Conservation (phyloP, 1,140 invertebrate species). For the Microvelia longipes region DNA sequence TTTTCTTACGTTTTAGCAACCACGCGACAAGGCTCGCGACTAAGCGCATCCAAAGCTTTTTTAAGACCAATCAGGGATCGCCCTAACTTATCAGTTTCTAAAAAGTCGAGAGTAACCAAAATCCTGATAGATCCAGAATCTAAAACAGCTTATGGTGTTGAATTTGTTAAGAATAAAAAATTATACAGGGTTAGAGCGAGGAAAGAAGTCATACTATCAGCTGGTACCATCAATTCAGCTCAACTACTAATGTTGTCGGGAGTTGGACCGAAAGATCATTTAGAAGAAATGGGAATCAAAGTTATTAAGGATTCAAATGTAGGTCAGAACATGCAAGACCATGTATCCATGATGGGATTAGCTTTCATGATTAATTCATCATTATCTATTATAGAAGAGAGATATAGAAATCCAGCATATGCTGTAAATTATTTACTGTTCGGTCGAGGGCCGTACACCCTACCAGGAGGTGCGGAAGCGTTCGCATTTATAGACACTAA, state of each 20-base stretch:
- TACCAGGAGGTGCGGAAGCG: slow-evolving; percentile 32
- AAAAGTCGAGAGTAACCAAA: slow-evolving; percentile 45
- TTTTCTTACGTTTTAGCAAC: slow-evolving; percentile 46
- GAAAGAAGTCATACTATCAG: slow-evolving; percentile 51
- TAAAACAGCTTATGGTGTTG: slow-evolving; percentile 45
- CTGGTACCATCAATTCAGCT: slow-evolving; percentile 49
- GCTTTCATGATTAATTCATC: slow-evolving; percentile 33
- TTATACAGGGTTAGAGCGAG: slow-evolving; percentile 31
- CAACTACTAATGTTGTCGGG: slow-evolving; percentile 59
- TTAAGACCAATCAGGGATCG: slow-evolving; percentile 37
- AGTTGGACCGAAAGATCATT: slow-evolving; percentile 48
- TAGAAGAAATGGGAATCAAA: slow-evolving; percentile 48
- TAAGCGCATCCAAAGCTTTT: slow-evolving; percentile 46
- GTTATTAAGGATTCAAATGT: slow-evolving; percentile 38
- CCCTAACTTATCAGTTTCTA: slow-evolving; percentile 51
- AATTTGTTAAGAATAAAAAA: slow-evolving; percentile 40
- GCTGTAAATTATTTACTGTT: slow-evolving; percentile 31
- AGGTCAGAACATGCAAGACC: slow-evolving; percentile 39
- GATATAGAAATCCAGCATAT: slow-evolving; percentile 49
- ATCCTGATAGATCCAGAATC: slow-evolving; percentile 43
- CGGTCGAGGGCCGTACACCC: slow-evolving; percentile 27
- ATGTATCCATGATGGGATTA: slow-evolving; percentile 44
- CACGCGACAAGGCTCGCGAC: slow-evolving; percentile 42
- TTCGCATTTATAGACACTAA: slow-evolving; percentile 32
- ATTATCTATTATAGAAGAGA: slow-evolving; percentile 37